A percentile compares a stretch with the other conserved stretches of the same genome.
These are phyloP conservation scores for Halesus radiatus DNA, from an alignment of 1,140 invertebrate genomes.

Conservation along the genomic window DNA sequence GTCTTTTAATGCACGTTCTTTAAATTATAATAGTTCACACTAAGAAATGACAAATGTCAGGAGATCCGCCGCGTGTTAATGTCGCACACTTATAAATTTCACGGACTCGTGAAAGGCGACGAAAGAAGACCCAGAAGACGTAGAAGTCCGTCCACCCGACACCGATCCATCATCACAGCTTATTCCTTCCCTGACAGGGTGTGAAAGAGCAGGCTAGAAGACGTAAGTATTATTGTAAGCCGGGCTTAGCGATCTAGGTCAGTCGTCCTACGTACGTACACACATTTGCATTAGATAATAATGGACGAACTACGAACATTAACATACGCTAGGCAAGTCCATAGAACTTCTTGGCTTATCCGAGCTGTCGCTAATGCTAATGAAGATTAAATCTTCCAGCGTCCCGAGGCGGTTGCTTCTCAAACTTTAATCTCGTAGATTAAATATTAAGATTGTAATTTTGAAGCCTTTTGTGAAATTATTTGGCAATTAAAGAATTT, in stretches of 20 bases:
- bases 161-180: too few species aligned
- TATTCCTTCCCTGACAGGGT: neutral
- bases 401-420: neutral
- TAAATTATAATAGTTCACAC: too few species aligned
- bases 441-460: too few species aligned
- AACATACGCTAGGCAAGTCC: neutral
- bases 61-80: too few species aligned
- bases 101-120: too few species aligned
- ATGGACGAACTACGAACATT: neutral
- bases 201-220: neutral
- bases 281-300: neutral
- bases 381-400: slow-evolving; percentile 9
- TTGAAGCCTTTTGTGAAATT: too few species aligned
- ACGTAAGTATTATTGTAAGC: too few species aligned
- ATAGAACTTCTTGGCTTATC: neutral
- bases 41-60: too few species aligned
- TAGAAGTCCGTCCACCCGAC: too few species aligned
- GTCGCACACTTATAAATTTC: neutral
- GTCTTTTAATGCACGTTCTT: too few species aligned
- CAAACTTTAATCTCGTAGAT: neutral
- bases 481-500: too few species aligned
- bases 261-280: neutral
- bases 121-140: too few species aligned
- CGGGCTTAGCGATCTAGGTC: neutral
- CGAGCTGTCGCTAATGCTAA: slow-evolving; percentile 6